Conservation (phyloP, 2,888 invertebrate genomes). For the Phyllotreta cruciferae region DNA sequence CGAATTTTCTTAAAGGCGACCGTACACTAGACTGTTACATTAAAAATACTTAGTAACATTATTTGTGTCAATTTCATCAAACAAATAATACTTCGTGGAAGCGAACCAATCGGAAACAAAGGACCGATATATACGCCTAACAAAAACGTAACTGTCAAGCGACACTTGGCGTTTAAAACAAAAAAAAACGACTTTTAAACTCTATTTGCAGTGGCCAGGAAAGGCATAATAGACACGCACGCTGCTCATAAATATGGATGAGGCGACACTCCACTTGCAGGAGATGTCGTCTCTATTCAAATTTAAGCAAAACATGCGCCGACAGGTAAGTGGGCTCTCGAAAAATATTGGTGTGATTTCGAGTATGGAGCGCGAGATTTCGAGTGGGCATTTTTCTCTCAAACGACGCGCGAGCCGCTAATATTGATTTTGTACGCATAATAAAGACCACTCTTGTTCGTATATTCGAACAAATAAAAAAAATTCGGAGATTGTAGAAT, state of each 20-base stretch:
- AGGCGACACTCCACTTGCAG: background rate
- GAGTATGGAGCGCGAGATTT: no score
- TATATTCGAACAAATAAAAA: no score
- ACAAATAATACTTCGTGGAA: no score
- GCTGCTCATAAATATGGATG: background rate
- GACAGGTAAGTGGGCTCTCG: slow-evolving; percentile 1
- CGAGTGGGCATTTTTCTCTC: slow-evolving; percentile 1
- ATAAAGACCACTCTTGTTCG: background rate
- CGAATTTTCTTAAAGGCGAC: no score
- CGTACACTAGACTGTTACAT: no score
- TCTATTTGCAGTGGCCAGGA: background rate
- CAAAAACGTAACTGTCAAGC: background rate
- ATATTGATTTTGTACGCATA: background rate
- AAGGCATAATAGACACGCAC: background rate
- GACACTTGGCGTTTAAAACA: background rate
- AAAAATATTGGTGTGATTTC: background rate
- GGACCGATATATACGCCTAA: background rate
- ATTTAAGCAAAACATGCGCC: slow-evolving; percentile 4
- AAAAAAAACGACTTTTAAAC: slow-evolving; percentile 2
- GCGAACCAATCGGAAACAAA: background rate
- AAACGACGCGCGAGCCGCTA: background rate
- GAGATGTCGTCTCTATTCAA: background rate
- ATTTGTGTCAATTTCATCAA: no score
- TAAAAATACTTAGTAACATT: no score
- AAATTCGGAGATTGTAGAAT: no score